Evolutionary conservation across 1,140 invertebrate species (phyloP).

Genomic region (Apocrypta bakeri): DNA sequence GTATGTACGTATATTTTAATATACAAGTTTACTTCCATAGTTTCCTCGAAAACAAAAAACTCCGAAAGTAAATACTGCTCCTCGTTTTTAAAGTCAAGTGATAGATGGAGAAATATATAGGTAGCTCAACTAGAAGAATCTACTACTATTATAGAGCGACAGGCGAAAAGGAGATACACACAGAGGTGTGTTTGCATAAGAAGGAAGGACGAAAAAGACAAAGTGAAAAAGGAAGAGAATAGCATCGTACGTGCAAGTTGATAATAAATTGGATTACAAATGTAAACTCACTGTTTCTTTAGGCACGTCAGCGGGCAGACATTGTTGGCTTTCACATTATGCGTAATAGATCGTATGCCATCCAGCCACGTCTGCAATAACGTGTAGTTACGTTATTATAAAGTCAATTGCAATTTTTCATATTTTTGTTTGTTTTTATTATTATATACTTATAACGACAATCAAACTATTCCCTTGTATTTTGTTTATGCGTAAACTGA

Average conservation of each 20-base stretch:
- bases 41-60: too few relatives aligned
- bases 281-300: slow-evolving; percentile 96
- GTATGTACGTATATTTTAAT: too few relatives aligned
- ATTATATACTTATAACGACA: too few relatives aligned
- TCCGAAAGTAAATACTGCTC: too few relatives aligned
- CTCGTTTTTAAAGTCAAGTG: too few relatives aligned
- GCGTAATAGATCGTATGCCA: slow-evolving; percentile 94
- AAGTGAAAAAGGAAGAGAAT: slow-evolving; percentile 14
- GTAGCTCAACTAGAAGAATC: background rate
- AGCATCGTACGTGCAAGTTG: background rate
- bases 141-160: background rate
- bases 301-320: slow-evolving; percentile 98
- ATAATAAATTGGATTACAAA: slow-evolving; percentile 33
- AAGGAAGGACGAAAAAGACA: background rate
- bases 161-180: background rate
- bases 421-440: too few relatives aligned
- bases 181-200: background rate
- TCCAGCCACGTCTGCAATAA: slow-evolving; percentile 93
- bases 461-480: too few relatives aligned
- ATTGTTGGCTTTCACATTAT: slow-evolving; percentile 99
- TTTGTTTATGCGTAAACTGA: too few relatives aligned
- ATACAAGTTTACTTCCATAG: too few relatives aligned
- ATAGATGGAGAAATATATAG: too few relatives aligned
- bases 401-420: background rate
- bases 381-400: slow-evolving; percentile 46